A percentile compares a stretch with the other conserved stretches of the same genome.
Evolutionary conservation across 2,888 invertebrate genomes (phyloP).

Genomic region (Polydrusus tereticollis): DNA sequence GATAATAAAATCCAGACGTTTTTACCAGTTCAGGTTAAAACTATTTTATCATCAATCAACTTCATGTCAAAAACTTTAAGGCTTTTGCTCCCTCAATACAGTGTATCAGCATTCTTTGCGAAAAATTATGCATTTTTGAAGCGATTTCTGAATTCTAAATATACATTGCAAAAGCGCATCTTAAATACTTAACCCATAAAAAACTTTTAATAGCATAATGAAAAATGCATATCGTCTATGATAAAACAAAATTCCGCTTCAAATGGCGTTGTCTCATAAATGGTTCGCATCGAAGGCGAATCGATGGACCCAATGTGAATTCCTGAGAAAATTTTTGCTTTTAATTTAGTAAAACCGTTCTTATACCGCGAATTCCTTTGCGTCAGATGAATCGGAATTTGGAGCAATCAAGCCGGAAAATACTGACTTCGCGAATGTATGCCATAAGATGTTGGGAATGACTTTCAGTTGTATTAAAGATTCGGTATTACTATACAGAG

Average conservation of each 20-base stretch:
- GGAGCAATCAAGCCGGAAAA: slow-evolving; percentile 15
- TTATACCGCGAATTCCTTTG: slow-evolving; percentile 22
- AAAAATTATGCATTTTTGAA: too few species aligned
- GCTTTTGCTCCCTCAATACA: too few species aligned
- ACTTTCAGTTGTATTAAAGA: background rate
- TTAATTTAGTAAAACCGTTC: slow-evolving; percentile 31
- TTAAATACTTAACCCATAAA: too few species aligned
- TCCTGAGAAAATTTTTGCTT: slow-evolving; percentile 27
- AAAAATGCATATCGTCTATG: background rate
- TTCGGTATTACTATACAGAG: background rate
- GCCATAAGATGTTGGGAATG: background rate
- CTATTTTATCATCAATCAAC: too few species aligned
- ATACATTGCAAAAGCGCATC: too few species aligned
- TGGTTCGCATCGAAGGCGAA: background rate
- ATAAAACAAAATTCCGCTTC: background rate
- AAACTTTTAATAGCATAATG: background rate
- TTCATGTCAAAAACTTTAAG: too few species aligned
- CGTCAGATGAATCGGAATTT: slow-evolving; percentile 19
- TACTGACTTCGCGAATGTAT: slow-evolving; percentile 1
- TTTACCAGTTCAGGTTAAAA: too few species aligned
- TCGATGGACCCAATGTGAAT: slow-evolving; percentile 22
- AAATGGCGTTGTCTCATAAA: background rate
- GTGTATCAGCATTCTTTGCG: too few species aligned
- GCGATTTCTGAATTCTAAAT: too few species aligned
- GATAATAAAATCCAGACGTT: too few species aligned